Base-by-base conservation (phyloP, 2,797 vertebrate genomes). In the Smutsia temminckii region DNA sequence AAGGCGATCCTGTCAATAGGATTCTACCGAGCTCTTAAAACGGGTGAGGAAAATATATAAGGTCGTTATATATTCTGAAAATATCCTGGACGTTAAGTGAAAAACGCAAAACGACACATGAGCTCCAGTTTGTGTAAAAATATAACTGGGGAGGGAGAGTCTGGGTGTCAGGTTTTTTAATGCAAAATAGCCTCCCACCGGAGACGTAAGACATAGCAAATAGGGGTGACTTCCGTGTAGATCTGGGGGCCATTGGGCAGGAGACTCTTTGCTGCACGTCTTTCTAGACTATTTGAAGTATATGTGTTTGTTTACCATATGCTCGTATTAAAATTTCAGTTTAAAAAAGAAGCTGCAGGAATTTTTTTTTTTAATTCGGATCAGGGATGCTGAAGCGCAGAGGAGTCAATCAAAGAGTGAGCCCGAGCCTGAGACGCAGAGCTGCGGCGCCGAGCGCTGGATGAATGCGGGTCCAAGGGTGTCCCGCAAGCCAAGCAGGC, bases 341-440 rank as follows among this genome's bases (percentile, higher is more conserved):
- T 84, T 6, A 77, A 94, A 55, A 80, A 94, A 53, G 21, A 68
- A 96, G 74, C 42, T n/a, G n/a, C 75, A 85, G 61, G 53, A 84
- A 71, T 78, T 34, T 13, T 4, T 61, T n/a, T 66, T 80, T 69
- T 37, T 2, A 8, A 78, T 23, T 27, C 64, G 68, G 40, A 81
- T 84, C 63, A 3, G 2, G 14, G 69, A 51, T 63, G 11, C 55
- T 77, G 93, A 83, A 64, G 46, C 37, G 18, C 37, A 53, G 32
- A 75, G 46, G 46, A 37, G 51, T 27, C 2, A 61, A 16, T 40
- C 20, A 3, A 42, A 49, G 74, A n/a, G 11, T 8, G 81, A 9
- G 34, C 14, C 40, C 10, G 29, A 42, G 59, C 2, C 3, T 0
- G 20, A 78, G 40, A 37, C 13, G 16, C 8, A 12, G 34, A 37